Conservation (phyloP, 2,797 vertebrate species). For the Esox masquinongy region DNA sequence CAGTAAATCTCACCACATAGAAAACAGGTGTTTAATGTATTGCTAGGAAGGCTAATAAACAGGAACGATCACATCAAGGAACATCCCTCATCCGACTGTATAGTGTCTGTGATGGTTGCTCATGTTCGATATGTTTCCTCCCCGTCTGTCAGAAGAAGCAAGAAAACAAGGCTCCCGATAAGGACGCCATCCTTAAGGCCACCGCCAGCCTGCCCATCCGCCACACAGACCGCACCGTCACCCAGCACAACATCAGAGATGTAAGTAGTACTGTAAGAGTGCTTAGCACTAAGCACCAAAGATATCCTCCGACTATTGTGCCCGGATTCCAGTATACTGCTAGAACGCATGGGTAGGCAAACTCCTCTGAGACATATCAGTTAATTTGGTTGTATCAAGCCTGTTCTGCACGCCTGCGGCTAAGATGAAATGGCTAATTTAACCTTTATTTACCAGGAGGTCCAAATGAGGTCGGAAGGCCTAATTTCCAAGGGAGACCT, state of each 20-base stretch:
- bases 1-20: background rate
- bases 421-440: background rate
- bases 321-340: background rate
- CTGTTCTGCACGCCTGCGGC: background rate
- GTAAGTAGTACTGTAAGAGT: constrained; percentile 71
- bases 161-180: constrained; percentile 96
- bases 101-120: background rate
- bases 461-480: background rate
- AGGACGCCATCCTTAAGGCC: constrained; percentile 92
- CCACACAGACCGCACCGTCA: constrained; percentile 84
- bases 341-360: background rate
- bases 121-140: background rate
- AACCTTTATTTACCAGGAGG: background rate
- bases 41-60: background rate
- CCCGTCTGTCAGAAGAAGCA: constrained; percentile 84
- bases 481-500: background rate
- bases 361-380: background rate
- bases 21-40: background rate
- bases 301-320: background rate
- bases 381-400: background rate
- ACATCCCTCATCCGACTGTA: background rate
- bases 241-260: constrained; percentile 93
- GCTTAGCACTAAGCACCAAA: background rate
- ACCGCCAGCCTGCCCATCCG: constrained; percentile 84
- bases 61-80: background rate